Percentiles rank a stretch among this genome's conserved stretches.
Evolutionary conservation across 2,113 vertebrate species (phyloP).

Genomic region (Coracopsis vasa): DNA sequence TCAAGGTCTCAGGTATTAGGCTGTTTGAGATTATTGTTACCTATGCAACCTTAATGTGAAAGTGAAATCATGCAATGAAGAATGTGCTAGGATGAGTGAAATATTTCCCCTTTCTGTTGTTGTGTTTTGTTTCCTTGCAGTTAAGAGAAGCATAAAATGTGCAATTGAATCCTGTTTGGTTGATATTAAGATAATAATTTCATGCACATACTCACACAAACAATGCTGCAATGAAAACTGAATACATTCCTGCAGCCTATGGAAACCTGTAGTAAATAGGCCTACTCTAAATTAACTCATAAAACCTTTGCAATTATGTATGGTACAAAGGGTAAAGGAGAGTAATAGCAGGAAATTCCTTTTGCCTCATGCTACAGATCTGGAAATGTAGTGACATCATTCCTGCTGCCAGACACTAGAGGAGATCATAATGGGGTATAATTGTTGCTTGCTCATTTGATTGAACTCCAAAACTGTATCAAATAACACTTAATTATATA

Average conservation of each 20-base stretch:
- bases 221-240: conserved; percentile 62
- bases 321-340: conserved; percentile 66
- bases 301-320: conserved; percentile 75
- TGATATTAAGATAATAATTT: conserved; percentile 75
- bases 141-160: conserved; percentile 66
- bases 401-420: conserved; percentile 63
- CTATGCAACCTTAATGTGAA: conserved; percentile 57
- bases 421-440: conserved; percentile 73
- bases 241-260: conserved; percentile 64
- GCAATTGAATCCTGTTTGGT: conserved; percentile 64
- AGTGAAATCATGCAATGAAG: conserved; percentile 62
- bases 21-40: conserved; percentile 50
- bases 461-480: conserved; percentile 79
- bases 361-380: conserved; percentile 62
- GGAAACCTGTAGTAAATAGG: conserved; percentile 63
- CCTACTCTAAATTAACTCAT: conserved; percentile 70
- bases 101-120: conserved; percentile 36
- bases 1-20: conserved; percentile 5
- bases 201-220: conserved; percentile 62
- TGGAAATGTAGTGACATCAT: conserved; percentile 61
- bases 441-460: conserved; percentile 80
- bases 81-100: conserved; percentile 63
- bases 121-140: conserved; percentile 58
- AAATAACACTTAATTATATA: conserved; percentile 80
- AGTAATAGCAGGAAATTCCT: conserved; percentile 75